Evolutionary conservation across 2,888 invertebrate genomes (phyloP).

Genomic region (Osedax fenrisi): DNA sequence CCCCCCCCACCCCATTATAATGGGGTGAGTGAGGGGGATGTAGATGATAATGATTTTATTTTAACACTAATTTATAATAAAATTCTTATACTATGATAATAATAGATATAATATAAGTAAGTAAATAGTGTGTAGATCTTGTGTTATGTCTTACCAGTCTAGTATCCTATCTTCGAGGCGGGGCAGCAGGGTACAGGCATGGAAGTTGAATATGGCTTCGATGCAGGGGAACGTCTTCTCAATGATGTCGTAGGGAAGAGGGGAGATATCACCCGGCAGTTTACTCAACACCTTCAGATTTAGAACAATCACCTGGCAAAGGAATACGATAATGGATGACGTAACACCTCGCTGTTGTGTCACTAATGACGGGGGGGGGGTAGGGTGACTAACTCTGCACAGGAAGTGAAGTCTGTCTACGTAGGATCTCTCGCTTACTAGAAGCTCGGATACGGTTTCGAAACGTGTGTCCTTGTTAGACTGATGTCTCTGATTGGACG

Average conservation of each 20-base stretch:
- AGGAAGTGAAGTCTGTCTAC: slow-evolving; percentile 11
- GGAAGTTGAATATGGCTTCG: slow-evolving; percentile 15
- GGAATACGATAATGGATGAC: no score
- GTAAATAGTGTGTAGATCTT: no score
- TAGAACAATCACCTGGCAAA: slow-evolving; percentile 10
- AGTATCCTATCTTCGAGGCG: slow-evolving; percentile 3
- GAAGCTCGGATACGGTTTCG: neutral
- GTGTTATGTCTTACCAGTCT: no score
- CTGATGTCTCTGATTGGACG: neutral
- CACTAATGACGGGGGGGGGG: no score
- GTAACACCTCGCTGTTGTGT: no score
- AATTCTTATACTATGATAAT: no score
- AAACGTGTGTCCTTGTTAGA: neutral
- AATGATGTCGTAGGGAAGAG: neutral
- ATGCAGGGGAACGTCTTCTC: slow-evolving; percentile 14
- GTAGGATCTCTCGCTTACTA: slow-evolving; percentile 8
- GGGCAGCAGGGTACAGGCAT: slow-evolving; percentile 10
- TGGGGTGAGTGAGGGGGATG: no score
- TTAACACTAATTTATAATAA: no score
- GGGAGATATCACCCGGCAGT: neutral
- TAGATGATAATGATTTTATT: no score
- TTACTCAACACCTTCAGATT: slow-evolving; percentile 13
- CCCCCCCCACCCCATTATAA: no score
- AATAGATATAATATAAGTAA: no score
- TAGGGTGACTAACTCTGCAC: neutral